Base-by-base conservation (phyloP, 2,113 vertebrate species). In the Podarcis raffonei region DNA sequence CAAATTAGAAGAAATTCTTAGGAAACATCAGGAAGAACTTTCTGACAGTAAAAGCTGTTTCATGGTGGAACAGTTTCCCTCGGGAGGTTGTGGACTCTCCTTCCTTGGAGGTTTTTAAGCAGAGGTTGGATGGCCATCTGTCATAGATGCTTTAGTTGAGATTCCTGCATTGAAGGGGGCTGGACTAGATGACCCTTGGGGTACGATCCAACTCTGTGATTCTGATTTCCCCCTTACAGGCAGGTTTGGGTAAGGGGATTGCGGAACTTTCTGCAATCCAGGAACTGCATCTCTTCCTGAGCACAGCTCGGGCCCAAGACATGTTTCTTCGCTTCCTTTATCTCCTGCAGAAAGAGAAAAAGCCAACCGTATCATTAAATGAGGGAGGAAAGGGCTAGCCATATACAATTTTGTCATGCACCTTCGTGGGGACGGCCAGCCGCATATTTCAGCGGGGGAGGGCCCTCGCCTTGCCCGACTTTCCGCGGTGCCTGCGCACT, bases 291-390 rank as follows among this genome's bases (percentile, higher is more conserved):
- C 62, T 71, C 25, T 16, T 9, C 91, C 76, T 83, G 30, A 48
- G 62, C 25, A 25, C 22, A 71, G 48, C 75, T 6, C 32, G 0
- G 74, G 48, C 48, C 68, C 27, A 77, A 89, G 84, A 88, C 18
- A 65, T 57, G 57, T 87, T 91, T 86, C 65, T 82, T 90, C 83
- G 80, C 39, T 37, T 69, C 81, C 83, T 92, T 74, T 57, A 75
- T 88, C 87, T 2, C 48, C 48, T 53, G 48, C 48, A 53, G 48
- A 53, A 53, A 53, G 48, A 53, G 48, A 53, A 53, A 53, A 53
- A 53, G 48, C 48, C 48, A 53, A 53, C 48, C 48, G 48, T 53
- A 53, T 53, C 48, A 6, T 79, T 90, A 82, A 85, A 59, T 27
- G 30, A 42, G 90, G 85, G 20, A 53, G n/a, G 27, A 42, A 48